Conservation (phyloP, 2,113 vertebrate species). For the Circaetus gallicus region DNA sequence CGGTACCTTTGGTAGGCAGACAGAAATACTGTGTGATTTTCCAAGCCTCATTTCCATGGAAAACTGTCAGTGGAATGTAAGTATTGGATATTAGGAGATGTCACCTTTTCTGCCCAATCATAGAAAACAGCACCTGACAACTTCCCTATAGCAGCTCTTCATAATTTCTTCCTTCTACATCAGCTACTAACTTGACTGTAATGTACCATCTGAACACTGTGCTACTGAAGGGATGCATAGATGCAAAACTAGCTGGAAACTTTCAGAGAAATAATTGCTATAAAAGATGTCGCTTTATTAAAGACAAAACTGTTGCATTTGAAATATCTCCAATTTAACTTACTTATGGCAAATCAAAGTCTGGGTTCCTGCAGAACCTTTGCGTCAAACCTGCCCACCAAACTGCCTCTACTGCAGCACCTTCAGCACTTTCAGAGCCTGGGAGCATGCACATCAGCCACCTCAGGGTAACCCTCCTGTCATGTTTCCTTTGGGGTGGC, state of each 20-base stretch:
- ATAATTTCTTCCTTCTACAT: background rate
- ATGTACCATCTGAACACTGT: background rate
- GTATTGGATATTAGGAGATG: background rate
- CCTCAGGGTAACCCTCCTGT: background rate
- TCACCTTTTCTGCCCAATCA: background rate
- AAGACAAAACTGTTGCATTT: background rate
- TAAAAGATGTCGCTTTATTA: background rate
- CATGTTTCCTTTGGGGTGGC: accelerated
- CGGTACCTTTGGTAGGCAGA: background rate
- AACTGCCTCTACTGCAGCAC: background rate
- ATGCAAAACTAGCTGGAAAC: background rate
- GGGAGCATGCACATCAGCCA: background rate
- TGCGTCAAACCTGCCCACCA: background rate
- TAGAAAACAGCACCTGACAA: background rate
- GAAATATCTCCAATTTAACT: background rate
- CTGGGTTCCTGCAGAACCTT: background rate
- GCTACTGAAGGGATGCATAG: accelerated
- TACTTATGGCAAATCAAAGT: background rate
- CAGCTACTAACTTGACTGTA: background rate
- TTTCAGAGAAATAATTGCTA: background rate
- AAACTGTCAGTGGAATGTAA: background rate
- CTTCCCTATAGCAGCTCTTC: background rate
- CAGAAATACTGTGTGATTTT: background rate
- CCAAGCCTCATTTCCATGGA: background rate
- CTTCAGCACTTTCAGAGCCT: background rate